Percentiles rank a stretch among this genome's conserved stretches.
Conservation (phyloP, 2,888 invertebrate genomes). For the Stenichneumon culpator region DNA sequence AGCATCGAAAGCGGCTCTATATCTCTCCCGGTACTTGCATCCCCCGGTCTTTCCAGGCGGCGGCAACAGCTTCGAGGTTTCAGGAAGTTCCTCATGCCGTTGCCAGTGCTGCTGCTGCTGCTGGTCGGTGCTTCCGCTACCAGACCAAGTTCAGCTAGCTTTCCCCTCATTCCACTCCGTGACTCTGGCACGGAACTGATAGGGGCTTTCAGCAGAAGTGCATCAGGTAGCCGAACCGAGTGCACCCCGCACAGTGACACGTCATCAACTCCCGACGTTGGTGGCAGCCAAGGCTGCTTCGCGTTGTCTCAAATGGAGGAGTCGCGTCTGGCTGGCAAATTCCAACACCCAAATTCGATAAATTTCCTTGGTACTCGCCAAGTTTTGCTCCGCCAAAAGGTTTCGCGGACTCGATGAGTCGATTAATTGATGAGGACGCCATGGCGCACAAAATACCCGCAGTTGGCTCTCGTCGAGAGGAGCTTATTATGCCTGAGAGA, state of each 20-base stretch:
- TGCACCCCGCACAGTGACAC: constrained; percentile 22
- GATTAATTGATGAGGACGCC: neutral
- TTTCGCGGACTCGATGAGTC: no score
- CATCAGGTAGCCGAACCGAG: constrained; percentile 28
- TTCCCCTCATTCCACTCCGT: constrained; percentile 49
- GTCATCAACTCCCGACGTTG: constrained; percentile 30
- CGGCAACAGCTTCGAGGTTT: constrained; percentile 55
- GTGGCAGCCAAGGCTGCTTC: neutral
- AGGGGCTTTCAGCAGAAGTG: constrained; percentile 50
- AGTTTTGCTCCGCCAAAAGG: no score
- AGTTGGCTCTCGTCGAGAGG: constrained; percentile 29
- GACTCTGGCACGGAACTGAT: constrained; percentile 57
- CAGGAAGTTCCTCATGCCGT: constrained; percentile 53
- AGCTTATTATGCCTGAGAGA: constrained; percentile 63
- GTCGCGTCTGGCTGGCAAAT: constrained; percentile 1
- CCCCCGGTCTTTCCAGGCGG: constrained; percentile 33
- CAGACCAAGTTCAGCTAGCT: constrained; percentile 42
- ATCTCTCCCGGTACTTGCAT: constrained; percentile 41
- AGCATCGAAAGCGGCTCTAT: constrained; percentile 53
- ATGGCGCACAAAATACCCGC: constrained; percentile 1
- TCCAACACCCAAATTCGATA: neutral
- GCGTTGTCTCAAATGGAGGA: neutral
- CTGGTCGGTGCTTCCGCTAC: constrained; percentile 40
- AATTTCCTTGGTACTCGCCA: no score
- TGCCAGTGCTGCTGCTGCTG: neutral